Conservation (phyloP, 2,113 vertebrate genomes). For the Trichomycterus rosablanca region DNA sequence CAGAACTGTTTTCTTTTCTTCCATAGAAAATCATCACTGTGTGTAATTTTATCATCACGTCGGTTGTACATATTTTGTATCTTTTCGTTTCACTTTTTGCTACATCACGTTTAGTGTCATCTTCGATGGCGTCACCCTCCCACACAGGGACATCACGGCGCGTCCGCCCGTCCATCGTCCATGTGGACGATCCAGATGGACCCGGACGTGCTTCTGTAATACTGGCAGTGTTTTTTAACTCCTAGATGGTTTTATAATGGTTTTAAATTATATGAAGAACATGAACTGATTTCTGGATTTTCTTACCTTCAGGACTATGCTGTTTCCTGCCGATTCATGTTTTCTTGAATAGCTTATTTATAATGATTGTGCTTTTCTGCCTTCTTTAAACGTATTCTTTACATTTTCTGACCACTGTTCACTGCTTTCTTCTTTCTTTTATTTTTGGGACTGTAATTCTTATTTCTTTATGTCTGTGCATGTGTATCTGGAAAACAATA, state of each 20-base stretch:
- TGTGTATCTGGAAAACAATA: too few relatives aligned
- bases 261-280: constrained; percentile 47
- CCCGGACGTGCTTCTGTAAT: constrained; percentile 20
- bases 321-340: constrained; percentile 53
- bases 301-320: constrained; percentile 40
- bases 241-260: constrained; percentile 49
- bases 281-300: constrained; percentile 52
- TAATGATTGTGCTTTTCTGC: too few relatives aligned
- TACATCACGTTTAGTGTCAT: constrained; percentile 26
- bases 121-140: constrained; percentile 15
- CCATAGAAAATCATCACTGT: constrained; percentile 7
- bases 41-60: constrained; percentile 12
- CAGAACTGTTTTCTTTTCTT: constrained; percentile 37
- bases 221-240: constrained; percentile 30
- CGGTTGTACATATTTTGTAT: constrained; percentile 30
- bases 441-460: too few relatives aligned
- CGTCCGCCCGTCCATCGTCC: constrained; percentile 2
- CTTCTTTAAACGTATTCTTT: too few relatives aligned
- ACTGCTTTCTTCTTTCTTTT: too few relatives aligned
- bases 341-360: constrained; percentile 26
- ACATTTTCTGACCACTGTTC: too few relatives aligned
- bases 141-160: constrained; percentile 12
- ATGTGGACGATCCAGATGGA: constrained; percentile 24
- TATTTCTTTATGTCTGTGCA: too few relatives aligned
- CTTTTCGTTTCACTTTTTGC: constrained; percentile 16